Percentiles rank a stretch among this genome's conserved stretches.
Evolutionary conservation across 2,888 invertebrate species (phyloP).

Genomic region (Troides oblongomaculatus): DNA sequence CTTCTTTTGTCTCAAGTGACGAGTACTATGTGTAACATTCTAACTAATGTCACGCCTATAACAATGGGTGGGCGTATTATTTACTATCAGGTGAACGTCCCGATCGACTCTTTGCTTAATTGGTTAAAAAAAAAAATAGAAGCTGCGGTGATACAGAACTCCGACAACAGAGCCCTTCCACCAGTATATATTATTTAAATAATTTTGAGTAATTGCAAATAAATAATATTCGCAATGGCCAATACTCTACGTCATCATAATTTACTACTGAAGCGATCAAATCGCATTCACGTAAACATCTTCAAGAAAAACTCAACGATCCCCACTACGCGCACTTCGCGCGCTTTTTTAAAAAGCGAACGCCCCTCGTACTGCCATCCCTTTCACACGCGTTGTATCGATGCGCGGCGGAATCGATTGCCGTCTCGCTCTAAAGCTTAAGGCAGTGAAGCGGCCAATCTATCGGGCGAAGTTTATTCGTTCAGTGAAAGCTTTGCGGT

Average conservation of each 20-base stretch:
- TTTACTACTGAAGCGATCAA: slow-evolving; percentile 67
- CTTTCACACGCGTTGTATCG: slow-evolving; percentile 39
- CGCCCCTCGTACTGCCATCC: slow-evolving; percentile 53
- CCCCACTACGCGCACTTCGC: slow-evolving; percentile 76
- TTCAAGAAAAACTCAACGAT: slow-evolving; percentile 79
- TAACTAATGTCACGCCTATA: too few species aligned
- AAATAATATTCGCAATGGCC: slow-evolving; percentile 37
- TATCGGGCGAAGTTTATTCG: slow-evolving; percentile 77
- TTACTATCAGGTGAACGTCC: too few species aligned
- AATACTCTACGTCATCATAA: slow-evolving; percentile 47
- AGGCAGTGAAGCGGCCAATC: slow-evolving; percentile 72
- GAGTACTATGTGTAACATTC: too few species aligned
- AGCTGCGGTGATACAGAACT: too few species aligned
- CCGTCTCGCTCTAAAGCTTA: slow-evolving; percentile 71
- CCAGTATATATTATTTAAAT: too few species aligned
- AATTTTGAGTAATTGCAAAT: background rate
- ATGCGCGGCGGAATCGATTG: slow-evolving; percentile 31
- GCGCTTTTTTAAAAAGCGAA: slow-evolving; percentile 74
- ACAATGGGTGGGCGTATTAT: too few species aligned
- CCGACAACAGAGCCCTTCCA: too few species aligned
- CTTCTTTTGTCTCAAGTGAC: too few species aligned
- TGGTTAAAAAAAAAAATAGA: too few species aligned
- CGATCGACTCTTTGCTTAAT: too few species aligned
- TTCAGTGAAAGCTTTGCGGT: slow-evolving; percentile 76
- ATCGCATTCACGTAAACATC: slow-evolving; percentile 78